Base-by-base conservation (phyloP, 2,113 vertebrate genomes). In the Zosterops lateralis region DNA sequence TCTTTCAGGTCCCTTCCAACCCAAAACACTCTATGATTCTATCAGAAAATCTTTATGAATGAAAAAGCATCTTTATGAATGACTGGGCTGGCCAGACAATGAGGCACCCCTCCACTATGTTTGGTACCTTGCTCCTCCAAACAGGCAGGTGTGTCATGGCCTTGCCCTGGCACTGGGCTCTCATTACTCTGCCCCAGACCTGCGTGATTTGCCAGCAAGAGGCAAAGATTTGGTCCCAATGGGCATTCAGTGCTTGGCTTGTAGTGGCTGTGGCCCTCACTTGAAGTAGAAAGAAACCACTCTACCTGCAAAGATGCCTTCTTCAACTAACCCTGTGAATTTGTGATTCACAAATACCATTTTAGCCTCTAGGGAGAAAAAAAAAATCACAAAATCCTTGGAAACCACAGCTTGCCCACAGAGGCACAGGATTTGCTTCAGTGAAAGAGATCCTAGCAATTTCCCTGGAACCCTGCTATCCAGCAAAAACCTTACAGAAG, bases 81-180 rank as follows among this genome's bases (percentile, higher is more conserved):
- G 21, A 13, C 24, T 48, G 14, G 22, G 44, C 51, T 74, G 51
- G 18, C 9, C 73, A 57, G 72, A 70, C 7, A 45, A 38, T 7
- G 65, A 5, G 9, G 24, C 24, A 81, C 3, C 15, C 13, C 10
- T 64, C 45, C 34, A 25, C 0, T 48, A 50, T 22, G 40, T 34
- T 38, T 68, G 45, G 40, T 65, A 67, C n/a, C 28, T 56, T 32
- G n/a, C 29, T 65, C 79, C 58, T 48, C 50, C 38, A 32, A 50
- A 44, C 5, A 48, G 34, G 28, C 67, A 90, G 29, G 11, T 0
- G 0, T 10, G 17, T 3, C 0, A 0, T 10, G 19, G 36, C 24
- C 40, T 64, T 87, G 31, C 42, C 16, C 22, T 17, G 7, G 22
- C 40, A 44, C 17, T 18, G n/a, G 51, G 18, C 26, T 77, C 0